These are phyloP conservation scores for Caenorhabditis parvicauda DNA, from an alignment of 2,888 invertebrate species.

Conservation along the genomic window DNA sequence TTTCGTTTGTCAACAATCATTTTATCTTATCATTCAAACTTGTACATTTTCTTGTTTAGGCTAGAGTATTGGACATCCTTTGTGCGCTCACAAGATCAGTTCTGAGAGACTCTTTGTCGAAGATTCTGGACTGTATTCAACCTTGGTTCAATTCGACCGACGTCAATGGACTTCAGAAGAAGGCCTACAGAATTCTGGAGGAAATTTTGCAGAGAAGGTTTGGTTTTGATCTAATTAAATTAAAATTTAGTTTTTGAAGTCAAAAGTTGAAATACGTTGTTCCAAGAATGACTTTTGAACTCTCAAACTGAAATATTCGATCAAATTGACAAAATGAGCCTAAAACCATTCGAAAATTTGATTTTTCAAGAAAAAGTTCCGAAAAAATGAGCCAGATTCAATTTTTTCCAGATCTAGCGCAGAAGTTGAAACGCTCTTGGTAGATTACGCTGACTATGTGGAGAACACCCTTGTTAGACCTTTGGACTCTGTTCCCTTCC, in stretches of 20 bases:
- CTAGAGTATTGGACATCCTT: slow-evolving; percentile 50
- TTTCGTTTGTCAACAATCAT: too few relatives aligned
- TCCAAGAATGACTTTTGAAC: too few relatives aligned
- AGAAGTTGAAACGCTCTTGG: slow-evolving; percentile 34
- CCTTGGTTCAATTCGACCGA: slow-evolving; percentile 43
- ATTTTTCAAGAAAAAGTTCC: too few relatives aligned
- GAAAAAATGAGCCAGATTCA: too few relatives aligned
- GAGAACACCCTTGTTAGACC: slow-evolving; percentile 26
- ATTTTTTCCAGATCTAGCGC: slow-evolving; percentile 18
- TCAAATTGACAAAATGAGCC: too few relatives aligned
- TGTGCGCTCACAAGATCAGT: slow-evolving; percentile 44
- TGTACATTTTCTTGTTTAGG: slow-evolving; percentile 10
- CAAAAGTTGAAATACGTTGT: too few relatives aligned
- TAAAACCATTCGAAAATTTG: too few relatives aligned
- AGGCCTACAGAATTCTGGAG: slow-evolving; percentile 55
- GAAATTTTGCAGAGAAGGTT: slow-evolving; percentile 52
- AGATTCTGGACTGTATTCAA: slow-evolving; percentile 32
- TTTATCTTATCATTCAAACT: too few relatives aligned
- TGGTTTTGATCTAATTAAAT: background rate
- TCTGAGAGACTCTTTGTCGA: slow-evolving; percentile 19
- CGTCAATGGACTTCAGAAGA: slow-evolving; percentile 48
- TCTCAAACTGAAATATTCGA: too few relatives aligned
- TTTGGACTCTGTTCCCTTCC: slow-evolving; percentile 18
- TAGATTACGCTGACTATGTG: slow-evolving; percentile 15
- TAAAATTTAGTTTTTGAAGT: background rate